Evolutionary conservation across 2,888 invertebrate species (phyloP), one percentile per base, ranked within the genome.

Genomic region (Orthonevra nobilis): DNA sequence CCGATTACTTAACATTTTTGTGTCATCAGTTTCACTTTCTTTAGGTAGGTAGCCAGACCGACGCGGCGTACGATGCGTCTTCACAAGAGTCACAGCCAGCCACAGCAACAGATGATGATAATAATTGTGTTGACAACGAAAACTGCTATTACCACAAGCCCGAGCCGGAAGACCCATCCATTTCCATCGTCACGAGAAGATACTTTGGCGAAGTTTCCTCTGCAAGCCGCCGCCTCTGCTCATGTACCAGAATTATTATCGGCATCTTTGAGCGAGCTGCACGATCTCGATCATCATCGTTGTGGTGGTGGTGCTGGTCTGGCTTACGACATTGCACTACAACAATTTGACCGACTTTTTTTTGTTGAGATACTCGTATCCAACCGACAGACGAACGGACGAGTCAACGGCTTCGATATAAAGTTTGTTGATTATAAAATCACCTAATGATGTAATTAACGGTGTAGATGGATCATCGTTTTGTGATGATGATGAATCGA

Each of bases 21-120:
- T 85, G 86, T 84, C 85, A 85, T 84, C 86, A 85, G 85, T 85
- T 86, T 86, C 85, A 86, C 85, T 86, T 85, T 85, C 85, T 83
- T 84, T 84, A 64, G 81, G 60, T 60, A 46, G 56, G 60, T 60
- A 46, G 56, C 68, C 68, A 50, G 50, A 50, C 42, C 56, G 69
- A 56, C 56, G n/a, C n/a, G n/a, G n/a, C n/a, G n/a, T n/a, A n/a
- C n/a, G n/a, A n/a, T n/a, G n/a, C n/a, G n/a, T n/a, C n/a, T n/a
- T n/a, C n/a, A n/a, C n/a, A n/a, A n/a, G n/a, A n/a, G n/a, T n/a
- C n/a, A n/a, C n/a, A n/a, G n/a, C n/a, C n/a, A 58, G 63, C 52
- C 6, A 38, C 28, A n/a, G 19, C 23, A 15, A 38, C 34, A 1
- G 4, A 26, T 40, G 36, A 38, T 20, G 34, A 15, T 6, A 17